A percentile compares a stretch with the other conserved stretches of the same genome.
phyloP scores from a whole-genome alignment of 2,113 vertebrate species.

The Entomyzon cyanotis region DNA sequence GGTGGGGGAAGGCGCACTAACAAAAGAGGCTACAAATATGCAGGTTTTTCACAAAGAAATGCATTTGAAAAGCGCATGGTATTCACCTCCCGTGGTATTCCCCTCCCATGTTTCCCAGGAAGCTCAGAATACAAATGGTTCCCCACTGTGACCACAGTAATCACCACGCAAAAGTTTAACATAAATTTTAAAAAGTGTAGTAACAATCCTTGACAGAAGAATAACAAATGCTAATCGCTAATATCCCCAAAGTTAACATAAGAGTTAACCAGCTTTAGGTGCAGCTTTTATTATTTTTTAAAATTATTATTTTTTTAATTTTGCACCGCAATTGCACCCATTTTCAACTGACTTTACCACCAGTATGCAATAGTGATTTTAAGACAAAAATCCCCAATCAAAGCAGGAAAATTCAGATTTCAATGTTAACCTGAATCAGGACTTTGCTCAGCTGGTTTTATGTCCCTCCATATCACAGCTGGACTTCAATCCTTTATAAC shows the following conservation, averaged over 20 bases:
- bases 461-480: background rate
- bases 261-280: background rate
- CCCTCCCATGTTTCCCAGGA: background rate
- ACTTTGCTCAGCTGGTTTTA: background rate
- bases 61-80: background rate
- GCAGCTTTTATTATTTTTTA: background rate
- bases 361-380: background rate
- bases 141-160: background rate
- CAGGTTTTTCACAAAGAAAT: background rate
- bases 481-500: background rate
- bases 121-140: background rate
- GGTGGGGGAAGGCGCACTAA: background rate
- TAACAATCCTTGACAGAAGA: background rate
- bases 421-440: background rate
- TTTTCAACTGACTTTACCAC: background rate
- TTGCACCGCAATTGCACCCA: background rate
- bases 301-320: background rate
- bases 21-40: background rate
- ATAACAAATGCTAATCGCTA: background rate
- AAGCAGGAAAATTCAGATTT: background rate
- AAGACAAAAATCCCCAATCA: background rate
- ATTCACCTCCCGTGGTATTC: background rate
- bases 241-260: constrained; percentile 37
- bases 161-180: background rate
- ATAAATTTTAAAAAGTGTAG: background rate